Conservation (phyloP, 2,888 invertebrate genomes). For the Sceliomorpha sp. region DNA sequence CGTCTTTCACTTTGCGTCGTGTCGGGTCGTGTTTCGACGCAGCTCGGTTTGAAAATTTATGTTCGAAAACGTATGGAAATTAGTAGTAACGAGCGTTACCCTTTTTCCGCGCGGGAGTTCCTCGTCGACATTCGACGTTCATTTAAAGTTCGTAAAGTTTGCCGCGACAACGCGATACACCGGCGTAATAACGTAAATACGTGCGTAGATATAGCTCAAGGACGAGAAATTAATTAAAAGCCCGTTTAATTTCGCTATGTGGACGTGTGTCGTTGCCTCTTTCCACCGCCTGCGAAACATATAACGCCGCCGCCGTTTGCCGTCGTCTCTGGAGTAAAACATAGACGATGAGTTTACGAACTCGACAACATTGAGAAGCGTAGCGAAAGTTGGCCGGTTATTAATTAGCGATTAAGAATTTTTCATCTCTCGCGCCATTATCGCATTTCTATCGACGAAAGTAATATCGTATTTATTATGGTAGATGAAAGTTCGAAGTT, state of each 20-base stretch:
- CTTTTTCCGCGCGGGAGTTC: conserved; percentile 23
- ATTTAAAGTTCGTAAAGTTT: conserved; percentile 20
- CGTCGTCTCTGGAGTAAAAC: too few species aligned
- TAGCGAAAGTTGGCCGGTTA: conserved; percentile 21
- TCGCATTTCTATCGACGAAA: conserved; percentile 11
- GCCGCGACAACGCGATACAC: conserved; percentile 27
- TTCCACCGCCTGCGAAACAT: conserved; percentile 12
- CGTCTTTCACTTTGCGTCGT: too few species aligned
- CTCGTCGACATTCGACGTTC: conserved; percentile 24
- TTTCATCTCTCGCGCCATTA: conserved; percentile 1
- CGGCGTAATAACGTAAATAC: conserved; percentile 24
- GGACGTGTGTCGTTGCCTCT: conserved; percentile 20
- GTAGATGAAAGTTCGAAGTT: conserved; percentile 3
- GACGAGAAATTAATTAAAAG: conserved; percentile 57
- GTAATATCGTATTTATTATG: conserved; percentile 8
- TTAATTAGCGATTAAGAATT: conserved; percentile 28
- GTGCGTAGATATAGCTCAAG: conserved; percentile 27
- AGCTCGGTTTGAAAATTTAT: too few species aligned
- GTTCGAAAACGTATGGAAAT: too few species aligned
- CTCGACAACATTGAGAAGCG: conserved; percentile 13
- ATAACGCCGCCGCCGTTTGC: conserved; percentile 21
- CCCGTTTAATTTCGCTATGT: conserved; percentile 51
- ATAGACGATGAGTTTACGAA: conserved; percentile 25
- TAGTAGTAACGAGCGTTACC: conserved; percentile 1
- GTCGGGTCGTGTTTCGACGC: too few species aligned